Base-by-base conservation (phyloP, 2,113 vertebrate species). In the Sylvietta virens region DNA sequence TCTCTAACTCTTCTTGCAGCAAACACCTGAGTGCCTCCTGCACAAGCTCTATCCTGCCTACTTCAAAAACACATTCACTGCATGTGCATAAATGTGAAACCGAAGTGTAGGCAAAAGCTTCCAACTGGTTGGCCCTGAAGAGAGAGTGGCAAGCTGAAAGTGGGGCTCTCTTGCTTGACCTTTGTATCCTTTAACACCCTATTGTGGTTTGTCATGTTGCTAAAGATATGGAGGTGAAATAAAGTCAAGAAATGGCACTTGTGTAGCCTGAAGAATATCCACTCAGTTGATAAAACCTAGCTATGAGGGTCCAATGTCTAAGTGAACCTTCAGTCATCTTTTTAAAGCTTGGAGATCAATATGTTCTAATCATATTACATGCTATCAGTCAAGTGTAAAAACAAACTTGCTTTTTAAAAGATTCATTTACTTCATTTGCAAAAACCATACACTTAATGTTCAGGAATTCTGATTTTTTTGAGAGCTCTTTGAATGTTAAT, bases 301-400 rank as follows among this genome's bases (percentile, higher is more conserved):
- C 20, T 83, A 79, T 86, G 45, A 39, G 56, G 16, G 15, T 77
- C 62, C 79, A 73, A 44, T 60, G 54, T 50, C 51, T 14, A 62
- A 94, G 33, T 89, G 93, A 91, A 94, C 96, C 69, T 89, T 93
- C 70, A 86, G 18, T 86, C 58, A 76, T 90, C 48, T 77, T 51
- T 86, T 88, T 85, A 67, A 94, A 95, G 24, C 73, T 81, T 76
- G 50, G 39, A 80, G 58, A 93, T 96, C 87, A 91, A 90, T 95
- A 45, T 62, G 48, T 88, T 95, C 94, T 96, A 92, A 95, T 80
- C 30, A 81, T 72, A 54, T 69, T 73, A 7, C 14, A 24, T 61
- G 31, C n/a, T 78, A 84, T 83, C 67, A 57, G 62, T 89, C 69
- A 76, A 78, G 86, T 48, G 44, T 53, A 77, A 87, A 96, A 90